Evolutionary conservation across 2,113 vertebrate species (phyloP).

Genomic region (Epinephelus lanceolatus): DNA sequence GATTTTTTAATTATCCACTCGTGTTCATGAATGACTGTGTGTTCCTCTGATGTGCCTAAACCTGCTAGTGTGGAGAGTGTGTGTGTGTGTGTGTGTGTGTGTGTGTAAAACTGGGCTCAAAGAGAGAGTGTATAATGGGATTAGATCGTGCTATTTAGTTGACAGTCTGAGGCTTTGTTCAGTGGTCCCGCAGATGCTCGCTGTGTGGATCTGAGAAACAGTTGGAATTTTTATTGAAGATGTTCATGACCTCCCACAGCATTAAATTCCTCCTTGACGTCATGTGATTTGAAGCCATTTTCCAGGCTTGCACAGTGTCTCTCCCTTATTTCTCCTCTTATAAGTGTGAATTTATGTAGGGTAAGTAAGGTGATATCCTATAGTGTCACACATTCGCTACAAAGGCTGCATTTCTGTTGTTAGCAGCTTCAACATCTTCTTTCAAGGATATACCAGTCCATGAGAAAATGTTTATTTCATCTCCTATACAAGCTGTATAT

Average conservation of each 20-base stretch:
- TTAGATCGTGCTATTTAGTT: conserved; percentile 57
- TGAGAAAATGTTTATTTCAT: conserved; percentile 3
- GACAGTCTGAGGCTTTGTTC: conserved; percentile 61
- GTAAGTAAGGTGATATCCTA: conserved; percentile 3
- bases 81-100: background rate
- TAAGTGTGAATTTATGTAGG: conserved; percentile 5
- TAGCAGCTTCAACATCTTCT: background rate
- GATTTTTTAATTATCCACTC: conserved; percentile 48
- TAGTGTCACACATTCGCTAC: background rate
- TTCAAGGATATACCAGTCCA: background rate
- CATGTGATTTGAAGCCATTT: conserved; percentile 2
- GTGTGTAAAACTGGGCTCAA: conserved; percentile 42
- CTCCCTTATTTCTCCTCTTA: background rate
- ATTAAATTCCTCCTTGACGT: conserved; percentile 32
- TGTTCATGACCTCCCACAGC: conserved; percentile 34
- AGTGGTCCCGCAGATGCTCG: conserved; percentile 28
- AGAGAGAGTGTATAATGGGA: conserved; percentile 60
- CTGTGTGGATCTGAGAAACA: conserved; percentile 44
- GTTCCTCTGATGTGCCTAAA: conserved; percentile 51
- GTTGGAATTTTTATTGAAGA: conserved; percentile 32
- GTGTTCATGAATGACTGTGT: conserved; percentile 47
- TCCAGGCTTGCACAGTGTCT: background rate
- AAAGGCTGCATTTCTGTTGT: conserved; percentile 10
- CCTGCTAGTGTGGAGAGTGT: conserved; percentile 2
- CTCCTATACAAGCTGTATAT: background rate